Percentiles rank a stretch among this genome's conserved stretches.
phyloP scores from a whole-genome alignment of 2,797 vertebrate species.

The Neosilurus hyrtlii region DNA sequence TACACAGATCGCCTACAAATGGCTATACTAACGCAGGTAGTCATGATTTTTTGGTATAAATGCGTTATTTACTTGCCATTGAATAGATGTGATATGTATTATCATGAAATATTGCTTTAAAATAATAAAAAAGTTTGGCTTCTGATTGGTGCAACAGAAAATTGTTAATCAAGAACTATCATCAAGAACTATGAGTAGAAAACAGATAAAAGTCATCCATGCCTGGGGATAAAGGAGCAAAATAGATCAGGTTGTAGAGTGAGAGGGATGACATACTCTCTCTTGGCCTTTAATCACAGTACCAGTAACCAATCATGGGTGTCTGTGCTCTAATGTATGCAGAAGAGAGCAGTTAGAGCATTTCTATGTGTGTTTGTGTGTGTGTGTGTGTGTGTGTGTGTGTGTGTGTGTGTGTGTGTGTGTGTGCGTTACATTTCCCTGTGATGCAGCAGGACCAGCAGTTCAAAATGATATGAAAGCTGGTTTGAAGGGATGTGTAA shows the following conservation, averaged over 20 bases:
- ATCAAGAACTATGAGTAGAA: neutral
- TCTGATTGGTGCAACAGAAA: neutral
- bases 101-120: neutral
- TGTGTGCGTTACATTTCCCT: neutral
- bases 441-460: slow-evolving; percentile 5
- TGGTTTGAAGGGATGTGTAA: neutral
- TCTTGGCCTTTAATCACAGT: neutral
- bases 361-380: neutral
- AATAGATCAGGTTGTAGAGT: neutral
- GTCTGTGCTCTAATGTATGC: neutral
- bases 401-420: too few relatives aligned
- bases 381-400: too few relatives aligned
- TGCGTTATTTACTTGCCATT: neutral
- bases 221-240: neutral
- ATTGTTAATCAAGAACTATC: neutral
- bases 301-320: neutral
- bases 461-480: neutral
- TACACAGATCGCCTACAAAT: neutral
- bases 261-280: neutral
- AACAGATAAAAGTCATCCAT: neutral
- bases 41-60: neutral
- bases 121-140: neutral
- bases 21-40: too few relatives aligned
- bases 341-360: neutral
- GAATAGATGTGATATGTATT: neutral